Evolutionary conservation across 2,888 invertebrate genomes (phyloP).

Genomic region (Trichopria drosophilae): DNA sequence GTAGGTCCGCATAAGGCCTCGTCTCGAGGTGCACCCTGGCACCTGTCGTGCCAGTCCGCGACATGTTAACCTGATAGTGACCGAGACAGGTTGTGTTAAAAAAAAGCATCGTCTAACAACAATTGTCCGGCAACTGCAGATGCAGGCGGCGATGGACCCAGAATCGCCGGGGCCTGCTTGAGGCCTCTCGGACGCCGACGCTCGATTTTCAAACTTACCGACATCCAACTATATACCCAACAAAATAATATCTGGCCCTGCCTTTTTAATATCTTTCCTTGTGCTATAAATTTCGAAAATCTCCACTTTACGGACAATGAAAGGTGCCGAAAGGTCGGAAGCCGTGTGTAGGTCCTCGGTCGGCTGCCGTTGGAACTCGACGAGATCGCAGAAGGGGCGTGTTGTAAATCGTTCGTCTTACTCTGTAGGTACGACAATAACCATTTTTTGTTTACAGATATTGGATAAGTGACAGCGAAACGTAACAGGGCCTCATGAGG

Average conservation of each 20-base stretch:
- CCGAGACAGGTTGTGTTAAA: conserved; percentile 55
- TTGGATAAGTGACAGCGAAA: conserved; percentile 57
- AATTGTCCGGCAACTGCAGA: conserved; percentile 28
- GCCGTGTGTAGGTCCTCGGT: conserved; percentile 53
- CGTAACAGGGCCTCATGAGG: conserved; percentile 48
- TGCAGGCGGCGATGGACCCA: no score
- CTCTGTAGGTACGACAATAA: conserved; percentile 42
- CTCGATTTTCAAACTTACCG: no score
- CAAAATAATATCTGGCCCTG: no score
- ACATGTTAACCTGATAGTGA: conserved; percentile 51
- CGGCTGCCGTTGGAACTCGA: conserved; percentile 50
- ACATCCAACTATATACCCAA: no score
- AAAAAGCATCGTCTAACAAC: conserved; percentile 44
- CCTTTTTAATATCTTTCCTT: no score
- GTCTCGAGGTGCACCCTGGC: not conserved
- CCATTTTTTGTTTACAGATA: conserved; percentile 57
- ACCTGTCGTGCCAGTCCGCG: conserved; percentile 29
- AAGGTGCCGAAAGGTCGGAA: conserved; percentile 55
- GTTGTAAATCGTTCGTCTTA: conserved; percentile 40
- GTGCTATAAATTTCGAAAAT: no score
- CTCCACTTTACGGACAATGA: no score
- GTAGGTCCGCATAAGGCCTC: not conserved
- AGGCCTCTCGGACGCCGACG: no score
- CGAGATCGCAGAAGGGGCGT: conserved; percentile 11
- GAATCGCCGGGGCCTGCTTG: no score